Conservation (phyloP, 2,113 vertebrate genomes). For the Leptodactylus fuscus region DNA sequence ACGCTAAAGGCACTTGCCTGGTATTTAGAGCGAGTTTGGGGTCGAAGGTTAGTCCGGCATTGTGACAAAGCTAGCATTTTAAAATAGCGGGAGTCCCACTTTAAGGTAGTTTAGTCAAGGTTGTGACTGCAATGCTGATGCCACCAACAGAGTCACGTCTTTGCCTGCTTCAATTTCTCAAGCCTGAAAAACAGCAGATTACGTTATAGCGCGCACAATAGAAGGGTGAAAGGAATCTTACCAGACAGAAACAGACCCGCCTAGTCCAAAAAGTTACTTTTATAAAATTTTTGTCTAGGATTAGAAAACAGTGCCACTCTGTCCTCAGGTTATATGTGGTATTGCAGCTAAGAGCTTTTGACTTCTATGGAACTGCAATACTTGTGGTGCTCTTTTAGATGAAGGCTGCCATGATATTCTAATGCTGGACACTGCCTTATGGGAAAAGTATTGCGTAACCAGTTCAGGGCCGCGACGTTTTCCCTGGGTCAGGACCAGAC, state of each 20-base stretch:
- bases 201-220: background rate
- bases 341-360: too few relatives aligned
- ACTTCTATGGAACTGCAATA: too few relatives aligned
- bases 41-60: conserved; percentile 13
- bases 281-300: too few relatives aligned
- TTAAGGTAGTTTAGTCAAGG: conserved; percentile 43
- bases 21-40: conserved; percentile 14
- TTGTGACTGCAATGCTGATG: conserved; percentile 34
- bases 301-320: background rate
- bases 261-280: too few relatives aligned
- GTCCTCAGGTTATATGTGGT: too few relatives aligned
- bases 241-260: too few relatives aligned
- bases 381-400: too few relatives aligned
- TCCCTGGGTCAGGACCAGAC: too few relatives aligned
- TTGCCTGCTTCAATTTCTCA: background rate
- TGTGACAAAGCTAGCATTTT: conserved; percentile 8
- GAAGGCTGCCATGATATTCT: too few relatives aligned
- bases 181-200: conserved; percentile 15
- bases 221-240: background rate
- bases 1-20: conserved; percentile 1
- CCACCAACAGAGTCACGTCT: conserved; percentile 16
- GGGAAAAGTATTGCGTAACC: too few relatives aligned
- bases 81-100: conserved; percentile 22
- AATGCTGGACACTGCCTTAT: too few relatives aligned
- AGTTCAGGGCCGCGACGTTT: too few relatives aligned